These are phyloP conservation scores for Magallana ariakensis DNA, from an alignment of 1,140 invertebrate genomes.

Conservation along the genomic window DNA sequence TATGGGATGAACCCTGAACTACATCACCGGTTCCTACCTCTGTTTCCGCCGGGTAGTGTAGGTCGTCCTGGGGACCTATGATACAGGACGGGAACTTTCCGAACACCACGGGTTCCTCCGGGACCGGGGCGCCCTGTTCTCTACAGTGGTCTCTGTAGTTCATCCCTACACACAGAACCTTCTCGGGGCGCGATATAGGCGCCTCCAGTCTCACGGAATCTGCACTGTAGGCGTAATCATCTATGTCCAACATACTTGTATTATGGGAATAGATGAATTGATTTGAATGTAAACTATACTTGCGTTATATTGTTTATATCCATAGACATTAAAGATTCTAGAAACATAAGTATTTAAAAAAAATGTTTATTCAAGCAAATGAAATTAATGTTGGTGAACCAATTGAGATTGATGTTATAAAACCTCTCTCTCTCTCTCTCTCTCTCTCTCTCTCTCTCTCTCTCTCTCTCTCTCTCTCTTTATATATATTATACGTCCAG, in stretches of 20 bases:
- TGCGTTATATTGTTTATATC: too few relatives aligned
- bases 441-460: slow-evolving; percentile 11
- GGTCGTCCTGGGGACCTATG: slow-evolving; percentile 87
- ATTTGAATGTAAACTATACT: too few relatives aligned
- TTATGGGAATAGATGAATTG: too few relatives aligned
- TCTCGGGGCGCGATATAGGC: slow-evolving; percentile 87
- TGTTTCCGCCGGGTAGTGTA: slow-evolving; percentile 85
- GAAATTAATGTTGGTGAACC: background rate
- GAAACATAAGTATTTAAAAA: too few relatives aligned
- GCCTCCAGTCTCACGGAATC: slow-evolving; percentile 67
- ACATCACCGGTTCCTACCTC: slow-evolving; percentile 70
- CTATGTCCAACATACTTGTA: too few relatives aligned
- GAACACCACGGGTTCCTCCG: slow-evolving; percentile 88
- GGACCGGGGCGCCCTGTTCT: slow-evolving; percentile 87
- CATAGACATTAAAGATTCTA: too few relatives aligned
- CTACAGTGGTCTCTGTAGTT: slow-evolving; percentile 90
- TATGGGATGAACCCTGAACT: too few relatives aligned
- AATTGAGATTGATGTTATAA: background rate
- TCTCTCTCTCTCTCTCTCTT: background rate
- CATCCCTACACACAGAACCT: slow-evolving; percentile 88
- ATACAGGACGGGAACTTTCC: slow-evolving; percentile 90
- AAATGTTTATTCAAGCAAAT: too few relatives aligned
- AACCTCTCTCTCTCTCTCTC: slow-evolving; percentile 7
- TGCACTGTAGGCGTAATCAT: background rate
- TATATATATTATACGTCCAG: background rate